phyloP scores from a whole-genome alignment of 1,140 invertebrate genomes.

The Ooceraea biroi region DNA sequence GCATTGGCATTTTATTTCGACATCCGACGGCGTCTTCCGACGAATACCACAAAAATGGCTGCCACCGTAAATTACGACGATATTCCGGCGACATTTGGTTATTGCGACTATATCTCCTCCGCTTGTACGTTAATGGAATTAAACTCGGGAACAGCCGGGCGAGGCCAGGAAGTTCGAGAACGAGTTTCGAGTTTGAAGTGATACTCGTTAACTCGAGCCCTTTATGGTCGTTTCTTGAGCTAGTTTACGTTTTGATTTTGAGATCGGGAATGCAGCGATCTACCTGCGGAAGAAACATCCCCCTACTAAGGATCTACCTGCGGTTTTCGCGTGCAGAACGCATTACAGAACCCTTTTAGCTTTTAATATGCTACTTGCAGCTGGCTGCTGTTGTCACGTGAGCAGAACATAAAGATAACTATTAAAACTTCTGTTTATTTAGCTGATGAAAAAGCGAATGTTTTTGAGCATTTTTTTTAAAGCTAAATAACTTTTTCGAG shows the following conservation, averaged over 20 bases:
- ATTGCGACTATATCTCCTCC: slow-evolving; percentile 52
- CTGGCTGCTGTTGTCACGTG: not conserved
- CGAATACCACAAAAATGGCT: slow-evolving; percentile 20
- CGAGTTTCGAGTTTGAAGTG: slow-evolving; percentile 66
- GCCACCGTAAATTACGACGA: slow-evolving; percentile 44
- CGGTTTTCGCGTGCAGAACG: not conserved
- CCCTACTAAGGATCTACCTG: not conserved
- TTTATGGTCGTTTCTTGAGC: slow-evolving; percentile 51
- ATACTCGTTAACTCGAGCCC: slow-evolving; percentile 55
- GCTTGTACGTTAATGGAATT: slow-evolving; percentile 63
- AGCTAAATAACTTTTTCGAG: too few species aligned
- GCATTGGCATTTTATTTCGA: slow-evolving; percentile 35
- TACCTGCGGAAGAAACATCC: slow-evolving; percentile 14
- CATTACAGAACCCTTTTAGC: not conserved
- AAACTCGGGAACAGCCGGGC: slow-evolving; percentile 49
- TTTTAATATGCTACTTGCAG: slow-evolving; percentile 1
- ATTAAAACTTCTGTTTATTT: too few species aligned
- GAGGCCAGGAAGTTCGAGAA: slow-evolving; percentile 33
- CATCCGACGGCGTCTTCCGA: not conserved
- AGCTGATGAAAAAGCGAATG: too few species aligned
- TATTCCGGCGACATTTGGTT: slow-evolving; percentile 53
- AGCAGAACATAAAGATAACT: not conserved
- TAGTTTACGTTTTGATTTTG: slow-evolving; percentile 42
- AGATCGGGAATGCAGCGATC: slow-evolving; percentile 53
- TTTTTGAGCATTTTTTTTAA: too few species aligned